phyloP scores from a whole-genome alignment of 2,888 invertebrate genomes.

The Blastobasis lacticolella region DNA sequence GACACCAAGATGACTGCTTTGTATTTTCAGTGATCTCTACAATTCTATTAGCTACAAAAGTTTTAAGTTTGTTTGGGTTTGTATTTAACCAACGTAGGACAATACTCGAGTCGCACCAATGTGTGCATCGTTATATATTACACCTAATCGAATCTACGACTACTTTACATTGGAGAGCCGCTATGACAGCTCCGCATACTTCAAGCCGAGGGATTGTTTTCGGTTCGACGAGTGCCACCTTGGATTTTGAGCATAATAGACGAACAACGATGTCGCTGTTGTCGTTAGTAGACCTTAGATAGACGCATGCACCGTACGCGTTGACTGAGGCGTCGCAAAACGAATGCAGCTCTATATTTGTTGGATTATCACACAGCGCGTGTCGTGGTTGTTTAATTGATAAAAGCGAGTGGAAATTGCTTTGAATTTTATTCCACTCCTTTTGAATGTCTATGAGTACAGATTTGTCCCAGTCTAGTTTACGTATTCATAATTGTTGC shows the following conservation, averaged over 20 bases:
- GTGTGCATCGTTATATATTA: background rate
- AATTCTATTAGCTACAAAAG: conserved; percentile 10
- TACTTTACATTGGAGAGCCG: conserved; percentile 1
- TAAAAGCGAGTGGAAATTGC: background rate
- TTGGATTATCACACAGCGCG: conserved; percentile 1
- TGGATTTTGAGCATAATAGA: conserved; percentile 7
- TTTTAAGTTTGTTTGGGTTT: conserved; percentile 5
- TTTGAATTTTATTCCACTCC: conserved; percentile 2
- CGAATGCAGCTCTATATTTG: conserved; percentile 3
- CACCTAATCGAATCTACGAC: conserved; percentile 1
- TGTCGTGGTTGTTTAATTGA: background rate
- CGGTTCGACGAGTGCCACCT: conserved; percentile 10
- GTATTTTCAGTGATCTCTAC: conserved; percentile 8
- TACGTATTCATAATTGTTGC: conserved; percentile 5
- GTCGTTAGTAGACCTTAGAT: background rate
- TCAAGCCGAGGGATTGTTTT: conserved; percentile 11
- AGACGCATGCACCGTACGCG: conserved; percentile 9
- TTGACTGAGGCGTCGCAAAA: conserved; percentile 8
- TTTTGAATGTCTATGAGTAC: conserved; percentile 3
- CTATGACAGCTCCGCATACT: conserved; percentile 2
- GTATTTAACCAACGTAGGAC: conserved; percentile 8
- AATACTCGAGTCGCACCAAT: conserved; percentile 11
- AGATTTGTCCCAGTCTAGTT: conserved; percentile 6
- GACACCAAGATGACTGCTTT: conserved; percentile 2
- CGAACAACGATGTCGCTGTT: conserved; percentile 1